Conservation (phyloP, 2,888 invertebrate genomes). For the Embidobia sp. region DNA sequence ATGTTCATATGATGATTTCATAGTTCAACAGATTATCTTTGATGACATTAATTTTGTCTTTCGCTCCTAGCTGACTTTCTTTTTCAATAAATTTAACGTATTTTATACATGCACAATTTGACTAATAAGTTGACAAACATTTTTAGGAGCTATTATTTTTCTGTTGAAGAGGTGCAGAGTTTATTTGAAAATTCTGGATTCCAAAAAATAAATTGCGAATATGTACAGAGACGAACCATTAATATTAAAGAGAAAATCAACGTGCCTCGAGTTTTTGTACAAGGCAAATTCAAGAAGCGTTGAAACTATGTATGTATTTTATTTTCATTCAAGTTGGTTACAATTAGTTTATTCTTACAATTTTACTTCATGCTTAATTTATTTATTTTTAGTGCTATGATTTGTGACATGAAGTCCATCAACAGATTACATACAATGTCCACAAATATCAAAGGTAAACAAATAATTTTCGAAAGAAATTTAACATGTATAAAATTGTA, state of each 20-base stretch:
- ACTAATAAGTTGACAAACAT: too few relatives aligned
- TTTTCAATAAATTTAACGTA: neutral
- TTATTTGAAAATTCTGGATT: slow-evolving; percentile 89
- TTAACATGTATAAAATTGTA: too few relatives aligned
- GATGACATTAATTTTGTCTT: slow-evolving; percentile 63
- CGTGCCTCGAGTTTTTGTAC: slow-evolving; percentile 96
- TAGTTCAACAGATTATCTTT: slow-evolving; percentile 64
- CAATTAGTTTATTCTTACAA: too few relatives aligned
- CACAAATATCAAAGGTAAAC: too few relatives aligned
- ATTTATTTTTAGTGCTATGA: too few relatives aligned
- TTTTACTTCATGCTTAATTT: too few relatives aligned
- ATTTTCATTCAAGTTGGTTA: too few relatives aligned
- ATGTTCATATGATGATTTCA: slow-evolving; percentile 60
- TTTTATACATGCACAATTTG: too few relatives aligned
- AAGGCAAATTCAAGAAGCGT: slow-evolving; percentile 90
- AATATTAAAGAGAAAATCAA: slow-evolving; percentile 96
- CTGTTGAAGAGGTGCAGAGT: slow-evolving; percentile 86
- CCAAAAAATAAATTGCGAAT: slow-evolving; percentile 86
- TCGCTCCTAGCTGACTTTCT: slow-evolving; percentile 64
- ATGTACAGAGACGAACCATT: slow-evolving; percentile 93
- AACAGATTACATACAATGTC: too few relatives aligned
- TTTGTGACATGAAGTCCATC: too few relatives aligned
- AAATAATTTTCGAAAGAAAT: too few relatives aligned
- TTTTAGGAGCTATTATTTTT: slow-evolving; percentile 90
- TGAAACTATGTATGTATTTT: too few relatives aligned